Evolutionary conservation across 2,888 invertebrate genomes (phyloP), one percentile per base, ranked within the genome.

Genomic region (Aspidiotus destructor): DNA sequence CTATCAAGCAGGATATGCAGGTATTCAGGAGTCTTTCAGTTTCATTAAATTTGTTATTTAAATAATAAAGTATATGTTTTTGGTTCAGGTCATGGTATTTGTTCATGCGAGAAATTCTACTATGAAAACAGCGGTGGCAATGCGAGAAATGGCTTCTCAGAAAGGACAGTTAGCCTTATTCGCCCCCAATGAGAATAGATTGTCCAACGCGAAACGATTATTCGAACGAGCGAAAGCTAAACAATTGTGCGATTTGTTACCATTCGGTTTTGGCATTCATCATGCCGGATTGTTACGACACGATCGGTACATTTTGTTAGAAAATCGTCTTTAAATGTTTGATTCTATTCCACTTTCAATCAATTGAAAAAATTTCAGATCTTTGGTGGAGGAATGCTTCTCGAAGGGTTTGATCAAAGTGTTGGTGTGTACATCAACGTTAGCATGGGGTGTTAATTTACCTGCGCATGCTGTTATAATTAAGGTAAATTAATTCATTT

Each of bases 391-490:
- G 78, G 89, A 88, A 76, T 88, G 89, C 74, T 99, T 99, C 76
- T 80, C 87, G 0, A 88, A 89, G 69, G 97, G 97, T 0, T 83
- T 87, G 72, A 86, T 95, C 70, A 90, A 87, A 76, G 93, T 90
- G 0, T 80, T 99, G 2, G 90, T 95, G 9, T 98, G 98, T 77
- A 99, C 99, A 0, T 92, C 99, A 0, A 99, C 99, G 0, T 81
- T 99, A 42, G 99, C 99, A 41, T 99, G 99, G 99, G 99, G 99
- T 73, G 98, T 99, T 7, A 99, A 99, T 80, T 82, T 99, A 72
- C 99, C 99, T 0, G 99, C 99, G 0, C 97, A 98, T 77, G 97
- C 94, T 42, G 98, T 99, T 72, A 86, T 99, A 62, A 96, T 96
- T 72, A 86, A 90, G 79, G 92, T 91, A n/a, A 2, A 55, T 1